Evolutionary conservation across 2,113 vertebrate genomes (phyloP), one percentile per base, ranked within the genome.

Genomic region (Romanogobio albipinnatus): DNA sequence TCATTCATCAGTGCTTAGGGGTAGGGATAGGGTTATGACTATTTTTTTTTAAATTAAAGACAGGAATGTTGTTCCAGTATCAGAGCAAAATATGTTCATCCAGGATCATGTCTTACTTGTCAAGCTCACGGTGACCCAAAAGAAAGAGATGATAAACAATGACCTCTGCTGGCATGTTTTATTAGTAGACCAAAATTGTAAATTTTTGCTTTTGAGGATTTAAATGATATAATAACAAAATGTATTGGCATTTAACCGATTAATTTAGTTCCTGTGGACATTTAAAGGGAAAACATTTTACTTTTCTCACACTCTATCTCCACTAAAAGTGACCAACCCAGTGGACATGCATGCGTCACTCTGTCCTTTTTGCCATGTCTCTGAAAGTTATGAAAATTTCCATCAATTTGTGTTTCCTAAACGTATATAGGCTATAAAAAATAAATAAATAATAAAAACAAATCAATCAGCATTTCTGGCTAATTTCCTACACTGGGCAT

Each of bases 91-190:
- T 39, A 39, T 7, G 39, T 39, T 39, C 0, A 39, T 39, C 39
- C 39, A 39, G 39, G 39, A 39, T 7, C 5, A 39, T 39, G 39
- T 39, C 39, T 39, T 36, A 36, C 36, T 36, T 39, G 39, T 39
- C 39, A 39, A 39, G 7, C 39, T 39, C 39, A 39, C 39, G 39
- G 5, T 39, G 39, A 39, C 39, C 39, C 39, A 39, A 39, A 39
- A 39, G 39, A 39, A 39, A 39, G 39, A 39, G 17, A 17, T 80
- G 24, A 62, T 64, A 64, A 80, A 80, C 77, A 64, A 10, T 45
- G 77, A 47, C 58, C 39, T 80, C 77, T 80, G 77, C 77, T 80
- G 77, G 58, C 36, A 17, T 22, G n/a, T n/a, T 79, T 59, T 45
- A 22, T 75, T 17, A 3, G 1, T 17, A 14, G 13, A 74, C 22